A percentile compares a stretch with the other conserved stretches of the same genome.
Conservation (phyloP, 1,140 invertebrate species). For the Metaphire vulgaris region DNA sequence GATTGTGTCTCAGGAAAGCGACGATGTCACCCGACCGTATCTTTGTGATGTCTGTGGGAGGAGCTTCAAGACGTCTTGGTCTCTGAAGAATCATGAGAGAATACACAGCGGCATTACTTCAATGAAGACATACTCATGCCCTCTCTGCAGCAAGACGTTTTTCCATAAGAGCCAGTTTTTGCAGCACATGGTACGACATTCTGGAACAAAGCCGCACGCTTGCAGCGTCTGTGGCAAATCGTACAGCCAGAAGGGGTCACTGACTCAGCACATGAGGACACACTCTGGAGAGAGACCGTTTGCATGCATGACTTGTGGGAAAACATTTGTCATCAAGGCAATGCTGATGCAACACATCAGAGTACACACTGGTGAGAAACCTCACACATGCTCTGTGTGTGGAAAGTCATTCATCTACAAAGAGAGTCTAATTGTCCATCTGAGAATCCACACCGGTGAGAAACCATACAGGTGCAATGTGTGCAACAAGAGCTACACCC, state of each 20-base stretch:
- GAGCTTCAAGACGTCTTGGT: background rate
- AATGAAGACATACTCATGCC: background rate
- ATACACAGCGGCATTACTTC: background rate
- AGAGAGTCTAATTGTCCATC: background rate
- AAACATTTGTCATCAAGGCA: background rate
- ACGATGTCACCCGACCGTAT: constrained; percentile 61
- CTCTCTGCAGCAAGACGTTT: background rate
- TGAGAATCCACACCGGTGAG: background rate
- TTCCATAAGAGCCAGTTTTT: background rate
- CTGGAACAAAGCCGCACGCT: background rate
- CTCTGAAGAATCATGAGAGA: background rate
- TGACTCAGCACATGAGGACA: background rate
- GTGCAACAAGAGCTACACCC: constrained; percentile 87
- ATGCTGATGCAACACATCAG: background rate
- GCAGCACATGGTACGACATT: background rate
- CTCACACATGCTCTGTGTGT: background rate
- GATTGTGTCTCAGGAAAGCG: constrained; percentile 72
- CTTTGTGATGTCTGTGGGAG: background rate
- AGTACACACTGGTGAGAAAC: background rate
- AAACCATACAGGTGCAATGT: background rate
- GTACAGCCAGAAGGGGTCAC: background rate
- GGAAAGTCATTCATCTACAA: background rate
- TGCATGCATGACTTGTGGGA: background rate
- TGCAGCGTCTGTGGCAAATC: background rate
- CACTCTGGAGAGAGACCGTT: background rate